Evolutionary conservation across 2,113 vertebrate species (phyloP).

Genomic region (Varanus salvator): DNA sequence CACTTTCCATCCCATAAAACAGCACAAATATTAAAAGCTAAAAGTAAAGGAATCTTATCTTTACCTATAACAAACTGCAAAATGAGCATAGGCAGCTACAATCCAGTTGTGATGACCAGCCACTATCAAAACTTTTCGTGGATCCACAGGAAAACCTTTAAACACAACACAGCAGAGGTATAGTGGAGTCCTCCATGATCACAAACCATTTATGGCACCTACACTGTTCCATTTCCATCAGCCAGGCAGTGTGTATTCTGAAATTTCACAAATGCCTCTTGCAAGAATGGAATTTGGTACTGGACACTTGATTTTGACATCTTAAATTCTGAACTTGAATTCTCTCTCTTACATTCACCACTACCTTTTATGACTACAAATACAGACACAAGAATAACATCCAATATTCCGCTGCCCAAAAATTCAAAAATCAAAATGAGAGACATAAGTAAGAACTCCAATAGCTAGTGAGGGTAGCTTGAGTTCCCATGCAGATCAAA

Average conservation of each 20-base stretch:
- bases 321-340: not conserved
- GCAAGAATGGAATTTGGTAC: not conserved
- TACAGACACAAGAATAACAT: no score
- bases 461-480: not conserved
- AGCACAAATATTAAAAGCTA: not conserved
- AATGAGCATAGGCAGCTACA: conserved; percentile 96
- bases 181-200: not conserved
- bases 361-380: not conserved
- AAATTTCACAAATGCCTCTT: not conserved
- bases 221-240: not conserved
- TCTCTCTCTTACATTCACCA: not conserved
- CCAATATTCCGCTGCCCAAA: not conserved
- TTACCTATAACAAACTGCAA: conserved; percentile 98
- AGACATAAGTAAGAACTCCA: not conserved
- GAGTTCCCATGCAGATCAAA: not conserved
- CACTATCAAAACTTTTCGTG: conserved; percentile 94
- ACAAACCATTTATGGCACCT: not conserved
- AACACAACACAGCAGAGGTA: not conserved
- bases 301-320: not conserved
- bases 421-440: not conserved
- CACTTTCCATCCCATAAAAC: not conserved
- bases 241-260: not conserved
- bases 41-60: not conserved
- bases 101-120: conserved; percentile 99
- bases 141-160: conserved; percentile 90